Evolutionary conservation across 2,113 vertebrate genomes (phyloP), one percentile per base, ranked within the genome.

Genomic region (Alexandromys fortis): DNA sequence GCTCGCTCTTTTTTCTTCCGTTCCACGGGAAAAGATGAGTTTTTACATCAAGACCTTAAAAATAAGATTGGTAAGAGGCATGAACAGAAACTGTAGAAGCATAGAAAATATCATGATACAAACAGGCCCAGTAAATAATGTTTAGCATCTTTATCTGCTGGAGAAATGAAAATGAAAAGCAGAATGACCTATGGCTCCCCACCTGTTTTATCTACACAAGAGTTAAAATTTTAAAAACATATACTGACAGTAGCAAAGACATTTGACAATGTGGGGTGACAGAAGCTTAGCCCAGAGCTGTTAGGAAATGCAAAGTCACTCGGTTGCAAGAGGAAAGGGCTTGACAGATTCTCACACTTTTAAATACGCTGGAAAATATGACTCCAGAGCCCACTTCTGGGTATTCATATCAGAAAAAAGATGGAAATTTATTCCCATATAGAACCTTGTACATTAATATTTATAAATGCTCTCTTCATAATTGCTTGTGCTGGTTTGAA

Each of bases 391-490:
- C 75, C 6, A n/a, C 26, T 75, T 58, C 65, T 75, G 38, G 49
- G 38, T 81, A 68, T 76, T 90, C 81, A 68, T 65, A 30, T 61
- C 78, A 90, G 17, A 75, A 49, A 49, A 47, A 35, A 92, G 14
- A 67, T 81, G 86, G 76, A 86, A 90, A 35, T 73, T 47, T 90
- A 76, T 86, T 76, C 86, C 38, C 42, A 82, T 28, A n/a, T 91
- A 87, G 76, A 70, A 75, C 5, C 26, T 28, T 52, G 1, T 33
- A 7, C 9, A 70, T 93, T 82, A 81, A 81, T 96, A 94, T 86
- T 82, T 93, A 93, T 30, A 52, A 28, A 12, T 38, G n/a, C 17
- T 81, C 38, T 93, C 49, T 38, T 86, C 22, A n/a, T 89, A 92
- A 90, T 58, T 75, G 6, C 47, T 63, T 35, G 24, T 83, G 55